Conservation (phyloP, 2,888 invertebrate genomes). For the Leptinotarsa rubiginosa region DNA sequence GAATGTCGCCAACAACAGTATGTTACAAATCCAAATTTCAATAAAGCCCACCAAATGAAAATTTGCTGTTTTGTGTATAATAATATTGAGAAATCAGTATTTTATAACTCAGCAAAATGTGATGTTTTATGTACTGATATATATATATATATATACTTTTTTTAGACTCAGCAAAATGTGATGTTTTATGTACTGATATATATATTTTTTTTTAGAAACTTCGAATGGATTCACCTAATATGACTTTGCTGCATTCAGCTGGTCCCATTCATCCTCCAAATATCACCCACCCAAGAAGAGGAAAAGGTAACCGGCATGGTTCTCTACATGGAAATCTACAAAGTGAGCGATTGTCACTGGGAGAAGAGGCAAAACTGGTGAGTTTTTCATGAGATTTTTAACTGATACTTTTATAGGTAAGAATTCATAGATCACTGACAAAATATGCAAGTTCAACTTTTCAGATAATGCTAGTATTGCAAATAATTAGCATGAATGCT, state of each 20-base stretch:
- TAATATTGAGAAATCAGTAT: neutral
- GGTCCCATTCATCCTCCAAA: constrained; percentile 36
- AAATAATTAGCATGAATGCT: no score
- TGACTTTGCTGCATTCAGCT: constrained; percentile 45
- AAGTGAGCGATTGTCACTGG: constrained; percentile 73
- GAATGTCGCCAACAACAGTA: no score
- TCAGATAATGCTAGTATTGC: no score
- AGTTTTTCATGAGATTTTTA: constrained; percentile 37
- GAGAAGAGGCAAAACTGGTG: constrained; percentile 79
- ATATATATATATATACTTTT: constrained; percentile 19
- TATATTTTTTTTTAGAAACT: constrained; percentile 31
- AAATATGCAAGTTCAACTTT: no score
- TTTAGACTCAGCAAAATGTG: neutral
- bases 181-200: neutral
- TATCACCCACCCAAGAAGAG: constrained; percentile 38
- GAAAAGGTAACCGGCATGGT: constrained; percentile 57
- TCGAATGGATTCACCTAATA: constrained; percentile 48
- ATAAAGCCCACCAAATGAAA: no score
- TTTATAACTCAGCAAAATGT: neutral
- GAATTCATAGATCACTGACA: no score
- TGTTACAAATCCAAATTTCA: no score
- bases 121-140: neutral
- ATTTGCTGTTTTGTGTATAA: no score
- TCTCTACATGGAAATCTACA: constrained; percentile 59
- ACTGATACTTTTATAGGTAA: neutral